phyloP scores from a whole-genome alignment of 2,797 vertebrate species.

The Hemibagrus guttatus region DNA sequence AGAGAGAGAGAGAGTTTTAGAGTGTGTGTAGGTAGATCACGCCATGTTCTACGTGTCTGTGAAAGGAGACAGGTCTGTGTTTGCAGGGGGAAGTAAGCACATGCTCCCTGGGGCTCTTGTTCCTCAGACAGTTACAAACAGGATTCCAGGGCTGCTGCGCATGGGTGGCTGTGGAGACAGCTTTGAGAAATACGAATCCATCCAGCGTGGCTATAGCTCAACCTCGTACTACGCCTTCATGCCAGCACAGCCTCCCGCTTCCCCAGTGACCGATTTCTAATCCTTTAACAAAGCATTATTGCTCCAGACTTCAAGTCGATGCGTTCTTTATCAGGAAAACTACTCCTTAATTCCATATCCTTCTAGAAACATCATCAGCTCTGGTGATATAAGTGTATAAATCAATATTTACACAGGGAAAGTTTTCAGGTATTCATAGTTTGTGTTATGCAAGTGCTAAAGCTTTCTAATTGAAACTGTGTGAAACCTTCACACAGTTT shows the following conservation, averaged over 20 bases:
- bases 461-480: background rate
- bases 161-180: slow-evolving; percentile 66
- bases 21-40: slow-evolving; percentile 31
- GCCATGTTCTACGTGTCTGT: slow-evolving; percentile 53
- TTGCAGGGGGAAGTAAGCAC: slow-evolving; percentile 71
- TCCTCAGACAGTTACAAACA: slow-evolving; percentile 78
- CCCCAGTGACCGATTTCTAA: slow-evolving; percentile 46
- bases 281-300: slow-evolving; percentile 15
- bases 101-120: slow-evolving; percentile 71
- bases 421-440: background rate
- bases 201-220: slow-evolving; percentile 67
- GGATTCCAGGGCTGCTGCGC: slow-evolving; percentile 68
- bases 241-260: slow-evolving; percentile 50
- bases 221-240: slow-evolving; percentile 54
- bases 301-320: slow-evolving; percentile 1
- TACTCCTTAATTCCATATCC: slow-evolving; percentile 25
- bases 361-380: slow-evolving; percentile 2
- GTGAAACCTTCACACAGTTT: background rate
- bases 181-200: slow-evolving; percentile 71
- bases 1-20: background rate
- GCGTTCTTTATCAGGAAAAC: slow-evolving; percentile 44
- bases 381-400: background rate
- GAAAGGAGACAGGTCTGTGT: slow-evolving; percentile 64
- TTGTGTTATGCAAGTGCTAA: background rate
- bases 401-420: slow-evolving; percentile 1